Evolutionary conservation across 2,888 invertebrate genomes (phyloP).

Genomic region (Sabellastarte sp.): DNA sequence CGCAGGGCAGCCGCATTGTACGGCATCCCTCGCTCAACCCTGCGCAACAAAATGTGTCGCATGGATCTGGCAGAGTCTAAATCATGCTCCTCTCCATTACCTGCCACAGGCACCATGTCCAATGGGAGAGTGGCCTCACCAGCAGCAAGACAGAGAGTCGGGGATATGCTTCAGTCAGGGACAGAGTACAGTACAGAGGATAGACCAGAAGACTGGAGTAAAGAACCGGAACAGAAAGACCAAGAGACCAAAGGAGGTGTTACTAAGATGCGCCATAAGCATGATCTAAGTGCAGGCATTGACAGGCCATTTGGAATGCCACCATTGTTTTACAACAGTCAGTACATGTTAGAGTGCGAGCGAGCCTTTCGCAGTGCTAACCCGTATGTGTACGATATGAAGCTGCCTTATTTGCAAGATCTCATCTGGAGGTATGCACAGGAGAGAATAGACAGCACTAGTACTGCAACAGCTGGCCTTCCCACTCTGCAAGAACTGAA

Average conservation of each 20-base stretch:
- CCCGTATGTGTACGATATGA: slow-evolving; percentile 39
- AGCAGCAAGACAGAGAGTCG: no score
- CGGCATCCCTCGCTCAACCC: slow-evolving; percentile 92
- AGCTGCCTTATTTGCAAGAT: slow-evolving; percentile 53
- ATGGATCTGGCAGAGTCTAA: no score
- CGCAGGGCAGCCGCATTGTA: slow-evolving; percentile 91
- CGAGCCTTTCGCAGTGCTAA: slow-evolving; percentile 36
- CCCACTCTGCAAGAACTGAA: no score
- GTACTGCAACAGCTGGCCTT: background rate
- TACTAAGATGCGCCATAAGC: slow-evolving; percentile 47
- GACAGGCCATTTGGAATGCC: slow-evolving; percentile 26
- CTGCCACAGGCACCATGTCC: slow-evolving; percentile 2
- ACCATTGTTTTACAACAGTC: slow-evolving; percentile 13
- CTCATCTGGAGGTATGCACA: slow-evolving; percentile 40
- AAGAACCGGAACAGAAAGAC: no score
- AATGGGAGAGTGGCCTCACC: slow-evolving; percentile 18
- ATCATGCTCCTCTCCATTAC: no score
- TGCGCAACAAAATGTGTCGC: slow-evolving; percentile 82
- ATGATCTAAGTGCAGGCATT: slow-evolving; percentile 41
- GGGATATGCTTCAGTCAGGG: no score
- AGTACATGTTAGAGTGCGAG: slow-evolving; percentile 16
- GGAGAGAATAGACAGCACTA: background rate
- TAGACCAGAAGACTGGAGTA: no score
- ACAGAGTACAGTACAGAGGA: no score
- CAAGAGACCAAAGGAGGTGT: no score